Conservation (phyloP, 1,140 invertebrate species). For the Diuraphis noxia region DNA sequence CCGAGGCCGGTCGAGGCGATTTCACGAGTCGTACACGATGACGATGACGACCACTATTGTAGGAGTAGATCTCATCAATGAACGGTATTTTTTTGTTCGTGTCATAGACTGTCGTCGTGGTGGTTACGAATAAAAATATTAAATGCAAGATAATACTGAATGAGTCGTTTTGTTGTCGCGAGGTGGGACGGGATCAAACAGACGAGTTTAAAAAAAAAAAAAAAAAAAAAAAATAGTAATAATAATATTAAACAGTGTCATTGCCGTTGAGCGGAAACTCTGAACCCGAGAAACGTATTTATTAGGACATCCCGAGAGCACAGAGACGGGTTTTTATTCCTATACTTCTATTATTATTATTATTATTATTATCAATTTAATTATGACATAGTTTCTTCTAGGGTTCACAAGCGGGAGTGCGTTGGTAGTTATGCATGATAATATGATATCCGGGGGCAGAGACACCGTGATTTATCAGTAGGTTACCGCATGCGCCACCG, state of each 20-base stretch:
- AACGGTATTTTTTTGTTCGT: neutral
- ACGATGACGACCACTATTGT: neutral
- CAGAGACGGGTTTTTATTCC: neutral
- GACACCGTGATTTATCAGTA: neutral
- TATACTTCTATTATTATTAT: too few relatives aligned
- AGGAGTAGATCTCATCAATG: neutral
- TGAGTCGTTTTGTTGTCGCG: neutral
- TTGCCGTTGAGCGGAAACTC: neutral
- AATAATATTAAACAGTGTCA: conserved; percentile 2
- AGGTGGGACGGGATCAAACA: neutral
- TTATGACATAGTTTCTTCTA: neutral
- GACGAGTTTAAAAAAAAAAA: neutral
- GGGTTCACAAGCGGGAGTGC: neutral
- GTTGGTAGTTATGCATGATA: neutral
- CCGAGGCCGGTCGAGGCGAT: neutral
- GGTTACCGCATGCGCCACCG: neutral
- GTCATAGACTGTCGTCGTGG: neutral
- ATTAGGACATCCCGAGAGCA: neutral
- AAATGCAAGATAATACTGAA: neutral
- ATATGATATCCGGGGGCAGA: neutral
- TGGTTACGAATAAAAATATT: neutral
- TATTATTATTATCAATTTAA: neutral
- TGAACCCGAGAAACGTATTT: neutral
- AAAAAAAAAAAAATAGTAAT: too few relatives aligned
- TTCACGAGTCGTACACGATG: neutral